Conservation (phyloP, 2,888 invertebrate species). For the Agriopis aurantiaria region DNA sequence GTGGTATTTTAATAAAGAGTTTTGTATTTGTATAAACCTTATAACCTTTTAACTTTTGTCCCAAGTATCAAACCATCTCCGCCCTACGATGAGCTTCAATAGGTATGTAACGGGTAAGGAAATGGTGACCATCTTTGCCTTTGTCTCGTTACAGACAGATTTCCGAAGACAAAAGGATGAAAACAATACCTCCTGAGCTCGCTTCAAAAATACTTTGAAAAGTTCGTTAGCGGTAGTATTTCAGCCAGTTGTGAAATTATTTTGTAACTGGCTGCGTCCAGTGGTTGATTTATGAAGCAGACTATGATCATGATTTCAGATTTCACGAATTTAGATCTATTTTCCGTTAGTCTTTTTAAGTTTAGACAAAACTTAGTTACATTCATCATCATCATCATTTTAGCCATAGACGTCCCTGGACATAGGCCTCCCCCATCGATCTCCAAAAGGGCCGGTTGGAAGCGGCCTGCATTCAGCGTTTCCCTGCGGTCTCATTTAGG, state of each 20-base stretch:
- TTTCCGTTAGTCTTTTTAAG: no score
- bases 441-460: no score
- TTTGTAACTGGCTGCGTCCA: background rate
- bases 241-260: background rate
- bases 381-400: no score
- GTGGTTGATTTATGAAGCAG: no score
- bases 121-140: conserved; percentile 22
- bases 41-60: no score
- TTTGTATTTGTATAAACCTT: no score
- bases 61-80: conserved; percentile 28
- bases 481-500: no score
- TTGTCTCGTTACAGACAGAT: conserved; percentile 25
- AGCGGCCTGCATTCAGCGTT: no score
- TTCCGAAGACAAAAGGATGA: conserved; percentile 26
- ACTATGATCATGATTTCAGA: background rate
- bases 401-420: no score
- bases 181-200: conserved; percentile 21
- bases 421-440: no score
- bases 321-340: background rate
- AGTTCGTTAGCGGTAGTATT: background rate
- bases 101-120: conserved; percentile 31
- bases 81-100: conserved; percentile 13
- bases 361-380: no score
- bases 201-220: conserved; percentile 10
- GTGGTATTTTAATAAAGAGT: no score